Base-by-base conservation (phyloP, 1,140 invertebrate species). In the Tetranychus cinnabarinus region DNA sequence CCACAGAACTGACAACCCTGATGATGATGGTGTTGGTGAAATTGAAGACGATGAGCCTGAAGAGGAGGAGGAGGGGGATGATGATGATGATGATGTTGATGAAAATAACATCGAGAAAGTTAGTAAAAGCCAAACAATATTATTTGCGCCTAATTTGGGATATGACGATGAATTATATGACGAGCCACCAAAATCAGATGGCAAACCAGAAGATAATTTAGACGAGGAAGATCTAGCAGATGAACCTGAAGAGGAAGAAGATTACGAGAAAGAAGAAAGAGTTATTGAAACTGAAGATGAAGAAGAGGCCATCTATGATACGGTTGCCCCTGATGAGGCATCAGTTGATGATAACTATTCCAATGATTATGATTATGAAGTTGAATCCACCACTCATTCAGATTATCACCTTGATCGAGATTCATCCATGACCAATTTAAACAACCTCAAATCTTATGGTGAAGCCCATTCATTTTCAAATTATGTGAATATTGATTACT, bases 401-500 rank as follows among this genome's bases (percentile, higher is more conserved):
- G 7, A 56, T n/a, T 34, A 42, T 7, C 13, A 39, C 36, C 8
- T 58, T 13, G 34, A 23, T 35, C 5, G 62, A 67, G 33, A 63
- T 60, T 56, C 64, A 65, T 42, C 39, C 39, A 42, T 42, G 39
- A 42, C 39, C 39, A 42, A 42, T 10, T 42, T 42, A 10, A 42
- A 42, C 10, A 42, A 42, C 39, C 39, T 42, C 0, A 42, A 42
- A 42, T 42, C 39, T 42, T 42, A 42, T 10, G 39, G 39, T 12
- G 50, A 52, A n/a, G n/a, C n/a, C 6, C 13, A 52, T 23, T 62
- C 63, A 13, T 65, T 62, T 62, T 59, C 69, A n/a, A 88, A 87
- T 74, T 88, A 88, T 74, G 85, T 88, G 70, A 88, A 88, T 72
- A 88, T 88, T 74, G 84, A 88, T 70, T 88, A 86, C 71, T 88